Base-by-base conservation (phyloP, 2,888 invertebrate species). In the Drosophila picticornis region DNA sequence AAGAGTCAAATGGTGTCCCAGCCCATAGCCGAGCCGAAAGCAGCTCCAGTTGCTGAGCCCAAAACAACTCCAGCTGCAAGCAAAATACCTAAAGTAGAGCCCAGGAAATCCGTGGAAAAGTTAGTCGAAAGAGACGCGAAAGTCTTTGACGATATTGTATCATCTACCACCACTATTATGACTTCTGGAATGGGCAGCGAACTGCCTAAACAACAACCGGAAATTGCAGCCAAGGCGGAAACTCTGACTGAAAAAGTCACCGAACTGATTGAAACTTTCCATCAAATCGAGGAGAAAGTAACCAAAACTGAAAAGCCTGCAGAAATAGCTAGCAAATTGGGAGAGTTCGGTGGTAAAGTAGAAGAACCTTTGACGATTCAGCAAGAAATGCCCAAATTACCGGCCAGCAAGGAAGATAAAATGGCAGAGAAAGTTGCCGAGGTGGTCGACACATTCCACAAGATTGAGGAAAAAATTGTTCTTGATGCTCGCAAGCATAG, bases 31-130 rank as follows among this genome's bases (percentile, higher is more conserved):
- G 46, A 46, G 25, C 25, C 16, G 25, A 46, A 46, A 46, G 25
- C 25, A 9, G 46, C 16, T 16, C 16, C 50, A 22, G 32, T 34
- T 31, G 50, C 55, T 7, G 90, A 87, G 13, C 40, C 71, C 0
- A 87, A 87, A 50, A n/a, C 80, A 64, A 52, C 63, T 2, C 80
- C 89, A 19, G 72, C 84, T 43, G 87, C 90, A 27, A 87, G 87
- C 58, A 87, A 87, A 50, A 87, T 87, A 59, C 87, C 87, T 4
- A 87, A 90, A 43, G 87, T 87, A 11, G 87, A 87, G 55, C 90
- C 90, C 7, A 72, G 87, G 31, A 87, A 87, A 58, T 77, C 90
- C 0, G 57, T 84, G 0, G 90, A 84, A 2, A 83, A 86, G 31
- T 19, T 66, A 19, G 36, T 60, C 2, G 84, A 84, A 3, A 88